Evolutionary conservation across 2,797 vertebrate species (phyloP).

Genomic region (Setipinna tenuifilis): DNA sequence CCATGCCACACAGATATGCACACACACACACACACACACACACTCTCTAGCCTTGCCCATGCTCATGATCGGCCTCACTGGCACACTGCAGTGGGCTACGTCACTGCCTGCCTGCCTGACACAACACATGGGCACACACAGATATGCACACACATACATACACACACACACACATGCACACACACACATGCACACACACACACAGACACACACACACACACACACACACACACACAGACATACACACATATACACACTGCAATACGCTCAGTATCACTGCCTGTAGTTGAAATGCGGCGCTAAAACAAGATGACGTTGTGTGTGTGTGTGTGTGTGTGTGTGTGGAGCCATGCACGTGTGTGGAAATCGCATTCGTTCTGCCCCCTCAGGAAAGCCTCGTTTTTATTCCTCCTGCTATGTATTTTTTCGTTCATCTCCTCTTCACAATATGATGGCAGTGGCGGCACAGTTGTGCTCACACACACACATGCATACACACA

Average conservation of each 20-base stretch:
- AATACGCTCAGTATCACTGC: not conserved
- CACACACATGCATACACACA: too few relatives aligned
- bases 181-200: not conserved
- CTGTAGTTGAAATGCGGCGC: not conserved
- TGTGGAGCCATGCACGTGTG: slow-evolving; percentile 20
- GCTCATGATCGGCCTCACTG: not conserved
- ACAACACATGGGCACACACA: not conserved
- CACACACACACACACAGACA: too few relatives aligned
- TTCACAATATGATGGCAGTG: not conserved
- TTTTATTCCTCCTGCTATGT: slow-evolving; percentile 28
- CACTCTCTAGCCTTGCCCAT: too few relatives aligned
- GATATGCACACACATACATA: not conserved
- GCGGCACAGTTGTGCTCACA: not conserved
- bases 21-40: too few relatives aligned
- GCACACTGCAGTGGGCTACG: too few relatives aligned
- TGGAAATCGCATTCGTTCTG: slow-evolving; percentile 35
- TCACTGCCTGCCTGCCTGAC: too few relatives aligned
- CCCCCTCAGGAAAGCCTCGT: slow-evolving; percentile 29
- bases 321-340: too few relatives aligned
- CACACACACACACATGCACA: not conserved
- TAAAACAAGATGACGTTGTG: not conserved
- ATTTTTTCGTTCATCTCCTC: not conserved
- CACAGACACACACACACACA: too few relatives aligned
- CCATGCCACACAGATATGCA: too few relatives aligned
- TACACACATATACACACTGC: not conserved